Percentiles rank a stretch among this genome's conserved stretches.
Evolutionary conservation across 2,888 invertebrate species (phyloP).

Genomic region (Xestia xanthographa): DNA sequence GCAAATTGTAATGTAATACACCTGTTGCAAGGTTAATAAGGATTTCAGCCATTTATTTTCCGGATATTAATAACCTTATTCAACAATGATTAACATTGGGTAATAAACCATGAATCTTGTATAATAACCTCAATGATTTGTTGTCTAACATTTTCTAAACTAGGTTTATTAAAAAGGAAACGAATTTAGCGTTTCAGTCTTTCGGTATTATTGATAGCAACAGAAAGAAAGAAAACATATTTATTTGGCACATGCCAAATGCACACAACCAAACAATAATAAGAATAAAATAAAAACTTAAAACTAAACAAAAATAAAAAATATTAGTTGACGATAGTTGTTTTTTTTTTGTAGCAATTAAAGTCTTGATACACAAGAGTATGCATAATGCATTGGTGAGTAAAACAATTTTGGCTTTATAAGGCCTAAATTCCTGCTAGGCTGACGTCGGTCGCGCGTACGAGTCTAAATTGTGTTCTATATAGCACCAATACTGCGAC

Average conservation of each 20-base stretch:
- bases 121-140: neutral
- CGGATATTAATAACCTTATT: conserved; percentile 3
- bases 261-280: too few relatives aligned
- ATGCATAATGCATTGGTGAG: neutral
- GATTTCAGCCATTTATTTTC: conserved; percentile 2
- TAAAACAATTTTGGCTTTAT: conserved; percentile 13
- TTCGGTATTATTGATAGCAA: neutral
- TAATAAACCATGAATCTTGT: neutral
- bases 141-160: neutral
- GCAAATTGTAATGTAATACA: conserved; percentile 42
- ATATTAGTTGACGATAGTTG: too few relatives aligned
- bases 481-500: too few relatives aligned
- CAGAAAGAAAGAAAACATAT: neutral
- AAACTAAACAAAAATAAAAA: too few relatives aligned
- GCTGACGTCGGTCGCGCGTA: too few relatives aligned
- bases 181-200: neutral
- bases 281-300: too few relatives aligned
- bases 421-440: too few relatives aligned
- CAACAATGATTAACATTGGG: neutral
- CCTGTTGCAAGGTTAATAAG: conserved; percentile 39
- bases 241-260: too few relatives aligned
- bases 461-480: too few relatives aligned
- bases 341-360: conserved; percentile 8
- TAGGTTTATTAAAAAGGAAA: neutral
- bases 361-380: neutral